phyloP scores from a whole-genome alignment of 2,797 vertebrate genomes.

The Simalia tracyae region DNA sequence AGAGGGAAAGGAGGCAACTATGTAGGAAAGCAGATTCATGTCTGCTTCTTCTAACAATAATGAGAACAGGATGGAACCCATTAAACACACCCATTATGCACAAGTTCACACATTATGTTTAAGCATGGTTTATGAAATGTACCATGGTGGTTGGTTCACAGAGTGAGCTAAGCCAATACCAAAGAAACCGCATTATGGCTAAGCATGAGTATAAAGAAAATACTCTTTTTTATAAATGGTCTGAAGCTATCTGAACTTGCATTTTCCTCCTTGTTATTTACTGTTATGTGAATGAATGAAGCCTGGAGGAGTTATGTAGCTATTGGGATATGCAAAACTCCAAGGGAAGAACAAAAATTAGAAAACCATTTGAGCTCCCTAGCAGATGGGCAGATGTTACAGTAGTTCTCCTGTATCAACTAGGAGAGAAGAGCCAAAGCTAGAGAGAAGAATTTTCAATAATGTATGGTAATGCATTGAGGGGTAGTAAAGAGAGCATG shows the following conservation, averaged over 20 bases:
- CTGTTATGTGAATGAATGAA: not conserved
- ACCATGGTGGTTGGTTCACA: not conserved
- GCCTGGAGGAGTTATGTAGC: conserved; percentile 1
- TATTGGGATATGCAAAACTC: conserved; percentile 27
- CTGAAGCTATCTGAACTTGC: conserved; percentile 19
- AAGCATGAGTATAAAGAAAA: not conserved
- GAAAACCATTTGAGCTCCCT: conserved; percentile 48
- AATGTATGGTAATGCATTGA: conserved; percentile 48
- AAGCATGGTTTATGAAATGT: not conserved
- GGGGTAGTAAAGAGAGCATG: not conserved
- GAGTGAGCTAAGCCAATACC: not conserved
- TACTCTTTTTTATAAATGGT: not conserved
- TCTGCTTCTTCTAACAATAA: not conserved
- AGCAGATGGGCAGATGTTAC: conserved; percentile 61
- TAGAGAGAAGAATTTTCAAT: conserved; percentile 54
- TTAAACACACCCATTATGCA: not conserved
- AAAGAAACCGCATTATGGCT: not conserved
- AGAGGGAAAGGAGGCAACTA: not conserved
- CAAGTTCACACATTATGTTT: not conserved
- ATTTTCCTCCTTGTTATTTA: conserved; percentile 21
- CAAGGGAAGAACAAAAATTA: conserved; percentile 22
- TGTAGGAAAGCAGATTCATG: not conserved
- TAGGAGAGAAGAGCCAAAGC: conserved; percentile 53
- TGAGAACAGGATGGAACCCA: not conserved
- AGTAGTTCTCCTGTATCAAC: conserved; percentile 47